Percentiles rank a stretch among this genome's conserved stretches.
These are phyloP conservation scores for Tragelaphus scriptus DNA, from an alignment of 2,113 vertebrate genomes.

Conservation along the genomic window DNA sequence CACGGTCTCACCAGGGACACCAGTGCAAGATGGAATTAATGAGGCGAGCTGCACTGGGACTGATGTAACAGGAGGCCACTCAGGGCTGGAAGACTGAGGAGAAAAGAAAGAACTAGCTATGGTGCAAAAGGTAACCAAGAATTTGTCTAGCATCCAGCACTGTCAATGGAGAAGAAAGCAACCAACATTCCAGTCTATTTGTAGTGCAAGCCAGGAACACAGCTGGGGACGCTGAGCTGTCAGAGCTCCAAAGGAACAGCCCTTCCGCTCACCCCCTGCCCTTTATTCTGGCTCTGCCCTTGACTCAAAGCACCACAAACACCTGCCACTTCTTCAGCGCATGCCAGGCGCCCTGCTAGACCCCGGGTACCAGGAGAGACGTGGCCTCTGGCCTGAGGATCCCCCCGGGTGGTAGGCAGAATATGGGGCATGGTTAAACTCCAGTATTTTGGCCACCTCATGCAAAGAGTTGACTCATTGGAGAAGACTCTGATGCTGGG, in stretches of 20 bases:
- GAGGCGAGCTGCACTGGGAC: not conserved
- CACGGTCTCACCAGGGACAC: not conserved
- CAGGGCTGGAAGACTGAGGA: not conserved
- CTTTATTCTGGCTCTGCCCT: not conserved
- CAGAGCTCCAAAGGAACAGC: not conserved
- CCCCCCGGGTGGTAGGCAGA: not conserved
- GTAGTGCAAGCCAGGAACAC: not conserved
- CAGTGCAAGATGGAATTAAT: not conserved
- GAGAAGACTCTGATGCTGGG: too few relatives aligned
- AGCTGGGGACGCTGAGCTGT: not conserved
- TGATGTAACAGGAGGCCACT: not conserved
- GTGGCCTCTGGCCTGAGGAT: not conserved
- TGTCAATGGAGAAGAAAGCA: not conserved
- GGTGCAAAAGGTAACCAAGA: not conserved
- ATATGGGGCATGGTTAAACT: rapidly evolving
- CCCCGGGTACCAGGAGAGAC: not conserved
- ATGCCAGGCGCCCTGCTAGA: not conserved
- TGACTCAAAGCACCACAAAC: not conserved
- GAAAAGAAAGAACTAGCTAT: not conserved
- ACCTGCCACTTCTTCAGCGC: not conserved
- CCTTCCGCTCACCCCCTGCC: not conserved
- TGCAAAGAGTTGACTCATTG: too few relatives aligned
- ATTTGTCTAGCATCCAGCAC: not conserved
- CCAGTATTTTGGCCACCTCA: too few relatives aligned
- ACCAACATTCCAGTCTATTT: not conserved